Evolutionary conservation across 1,140 invertebrate species (phyloP).

Genomic region (Drosophila mojavensis): DNA sequence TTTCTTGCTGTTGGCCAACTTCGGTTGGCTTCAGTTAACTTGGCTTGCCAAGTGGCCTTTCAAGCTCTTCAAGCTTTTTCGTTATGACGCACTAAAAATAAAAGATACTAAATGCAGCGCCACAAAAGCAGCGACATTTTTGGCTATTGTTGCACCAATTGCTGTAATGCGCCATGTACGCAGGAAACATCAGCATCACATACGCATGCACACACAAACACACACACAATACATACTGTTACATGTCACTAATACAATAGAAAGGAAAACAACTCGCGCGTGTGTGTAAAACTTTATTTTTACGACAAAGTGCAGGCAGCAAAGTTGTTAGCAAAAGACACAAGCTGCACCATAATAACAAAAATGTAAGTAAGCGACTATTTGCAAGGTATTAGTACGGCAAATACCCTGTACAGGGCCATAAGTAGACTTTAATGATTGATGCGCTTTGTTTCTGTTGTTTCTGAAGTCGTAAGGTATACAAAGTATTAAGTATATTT

Average conservation of each 20-base stretch:
- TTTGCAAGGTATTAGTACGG: background rate
- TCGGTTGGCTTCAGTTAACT: conserved; percentile 6
- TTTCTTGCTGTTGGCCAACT: conserved; percentile 15
- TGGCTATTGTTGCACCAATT: conserved; percentile 48
- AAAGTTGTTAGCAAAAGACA: conserved; percentile 76
- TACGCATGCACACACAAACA: conserved; percentile 23
- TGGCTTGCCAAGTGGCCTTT: conserved; percentile 44
- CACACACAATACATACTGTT: too few relatives aligned
- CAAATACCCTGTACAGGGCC: conserved; percentile 16
- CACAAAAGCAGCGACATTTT: conserved; percentile 52
- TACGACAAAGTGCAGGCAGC: conserved; percentile 78
- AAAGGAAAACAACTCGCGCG: conserved; percentile 70
- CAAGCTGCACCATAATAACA: conserved; percentile 43
- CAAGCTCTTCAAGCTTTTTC: conserved; percentile 35
- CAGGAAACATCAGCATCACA: conserved; percentile 31
- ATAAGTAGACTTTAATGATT: too few relatives aligned
- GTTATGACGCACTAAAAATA: conserved; percentile 66
- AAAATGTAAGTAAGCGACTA: conserved; percentile 22
- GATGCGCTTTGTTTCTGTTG: too few relatives aligned
- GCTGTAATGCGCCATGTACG: conserved; percentile 65
- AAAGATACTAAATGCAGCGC: conserved; percentile 67
- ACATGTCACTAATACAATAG: conserved; percentile 67
- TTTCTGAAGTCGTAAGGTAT: too few relatives aligned
- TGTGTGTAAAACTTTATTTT: conserved; percentile 81
- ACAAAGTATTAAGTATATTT: too few relatives aligned